Conservation (phyloP, 2,797 vertebrate genomes). For the Cirrhinus mrigala region DNA sequence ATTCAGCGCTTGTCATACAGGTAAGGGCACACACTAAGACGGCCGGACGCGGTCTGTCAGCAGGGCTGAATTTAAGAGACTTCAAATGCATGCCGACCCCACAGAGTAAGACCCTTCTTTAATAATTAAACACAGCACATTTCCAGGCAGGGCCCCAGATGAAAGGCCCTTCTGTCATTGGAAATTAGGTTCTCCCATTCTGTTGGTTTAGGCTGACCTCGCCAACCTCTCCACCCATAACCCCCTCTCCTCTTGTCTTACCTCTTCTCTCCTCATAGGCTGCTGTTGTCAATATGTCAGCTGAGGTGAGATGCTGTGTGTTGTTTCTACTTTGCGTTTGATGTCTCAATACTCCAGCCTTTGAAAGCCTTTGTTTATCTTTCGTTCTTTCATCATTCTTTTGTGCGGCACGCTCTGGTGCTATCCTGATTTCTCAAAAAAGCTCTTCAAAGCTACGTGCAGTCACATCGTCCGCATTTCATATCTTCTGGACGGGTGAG, state of each 20-base stretch:
- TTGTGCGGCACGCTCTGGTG: slow-evolving; percentile 40
- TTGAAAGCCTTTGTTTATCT: slow-evolving; percentile 56
- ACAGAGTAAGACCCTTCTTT: slow-evolving; percentile 79
- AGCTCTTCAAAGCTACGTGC: slow-evolving; percentile 37
- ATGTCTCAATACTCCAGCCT: slow-evolving; percentile 56
- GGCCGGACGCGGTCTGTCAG: slow-evolving; percentile 87
- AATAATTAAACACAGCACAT: slow-evolving; percentile 89
- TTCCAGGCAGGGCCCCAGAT: slow-evolving; percentile 82
- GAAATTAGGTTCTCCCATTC: slow-evolving; percentile 81
- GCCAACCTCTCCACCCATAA: slow-evolving; percentile 36
- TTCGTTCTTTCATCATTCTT: slow-evolving; percentile 55
- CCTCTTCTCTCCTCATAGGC: slow-evolving; percentile 42
- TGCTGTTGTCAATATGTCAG: slow-evolving; percentile 57
- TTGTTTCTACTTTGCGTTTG: slow-evolving; percentile 45
- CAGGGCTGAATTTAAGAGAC: slow-evolving; percentile 85
- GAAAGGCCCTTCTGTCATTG: slow-evolving; percentile 86
- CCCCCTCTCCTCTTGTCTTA: slow-evolving; percentile 33
- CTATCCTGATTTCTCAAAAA: slow-evolving; percentile 29
- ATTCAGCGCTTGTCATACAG: slow-evolving; percentile 76
- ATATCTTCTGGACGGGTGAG: slow-evolving; percentile 13
- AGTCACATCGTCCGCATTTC: slow-evolving; percentile 24
- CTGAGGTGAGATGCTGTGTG: slow-evolving; percentile 52
- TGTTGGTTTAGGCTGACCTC: slow-evolving; percentile 72
- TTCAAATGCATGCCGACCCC: slow-evolving; percentile 83
- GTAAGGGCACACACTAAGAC: slow-evolving; percentile 73